Evolutionary conservation across 2,113 vertebrate genomes (phyloP).

Genomic region (Dasyurus viverrinus): DNA sequence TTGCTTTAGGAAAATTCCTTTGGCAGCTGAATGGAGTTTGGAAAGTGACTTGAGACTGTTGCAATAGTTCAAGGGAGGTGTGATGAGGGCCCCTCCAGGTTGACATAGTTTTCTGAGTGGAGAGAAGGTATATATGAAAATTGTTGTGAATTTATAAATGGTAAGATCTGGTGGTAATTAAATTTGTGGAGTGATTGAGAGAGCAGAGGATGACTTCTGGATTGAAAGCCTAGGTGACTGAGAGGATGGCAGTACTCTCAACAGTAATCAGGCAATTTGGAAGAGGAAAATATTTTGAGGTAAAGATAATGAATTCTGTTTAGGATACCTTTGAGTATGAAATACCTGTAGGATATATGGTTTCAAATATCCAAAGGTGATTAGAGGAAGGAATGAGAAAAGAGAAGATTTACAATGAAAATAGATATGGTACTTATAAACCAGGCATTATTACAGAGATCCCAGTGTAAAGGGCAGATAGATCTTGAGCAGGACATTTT

Average conservation of each 20-base stretch:
- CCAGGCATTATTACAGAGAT: not conserved
- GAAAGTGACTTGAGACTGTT: not conserved
- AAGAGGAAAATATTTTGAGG: not conserved
- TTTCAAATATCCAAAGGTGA: not conserved
- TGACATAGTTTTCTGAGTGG: not conserved
- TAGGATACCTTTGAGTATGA: not conserved
- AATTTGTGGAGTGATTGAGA: not conserved
- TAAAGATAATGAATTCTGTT: not conserved
- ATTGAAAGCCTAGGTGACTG: not conserved
- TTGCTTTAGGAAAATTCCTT: not conserved
- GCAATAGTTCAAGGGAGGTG: not conserved
- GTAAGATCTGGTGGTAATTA: not conserved
- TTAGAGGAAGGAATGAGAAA: not conserved
- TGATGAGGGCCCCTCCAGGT: not conserved
- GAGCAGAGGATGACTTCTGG: not conserved
- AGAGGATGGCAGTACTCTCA: not conserved
- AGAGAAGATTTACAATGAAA: not conserved
- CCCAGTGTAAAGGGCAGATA: not conserved
- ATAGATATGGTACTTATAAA: not conserved
- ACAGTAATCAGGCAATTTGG: not conserved
- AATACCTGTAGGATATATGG: not conserved
- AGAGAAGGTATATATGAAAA: not conserved
- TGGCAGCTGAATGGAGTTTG: not conserved
- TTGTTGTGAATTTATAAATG: not conserved
- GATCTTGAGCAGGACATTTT: not conserved